Conservation (phyloP, 2,888 invertebrate species). For the Zelleria hepariella region DNA sequence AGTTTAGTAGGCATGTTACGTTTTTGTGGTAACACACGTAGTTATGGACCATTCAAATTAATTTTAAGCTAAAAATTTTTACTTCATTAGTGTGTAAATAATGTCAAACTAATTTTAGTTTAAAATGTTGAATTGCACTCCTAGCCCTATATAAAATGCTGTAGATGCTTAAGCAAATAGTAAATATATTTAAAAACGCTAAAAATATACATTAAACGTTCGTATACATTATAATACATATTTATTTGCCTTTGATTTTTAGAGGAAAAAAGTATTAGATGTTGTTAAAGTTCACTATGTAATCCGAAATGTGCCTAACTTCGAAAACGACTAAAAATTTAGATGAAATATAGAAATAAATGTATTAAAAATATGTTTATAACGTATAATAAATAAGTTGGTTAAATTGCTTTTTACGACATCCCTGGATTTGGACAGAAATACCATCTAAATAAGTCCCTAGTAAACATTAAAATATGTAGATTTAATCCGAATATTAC, state of each 20-base stretch:
- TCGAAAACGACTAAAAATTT: constrained; percentile 9
- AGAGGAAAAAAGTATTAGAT: neutral
- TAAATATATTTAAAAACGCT: neutral
- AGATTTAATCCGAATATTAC: no score
- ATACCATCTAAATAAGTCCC: no score
- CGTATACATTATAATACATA: neutral
- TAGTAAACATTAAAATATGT: no score
- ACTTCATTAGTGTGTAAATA: neutral
- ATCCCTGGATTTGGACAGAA: neutral
- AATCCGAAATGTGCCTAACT: neutral
- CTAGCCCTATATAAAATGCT: neutral
- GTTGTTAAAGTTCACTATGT: neutral
- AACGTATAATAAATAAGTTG: neutral
- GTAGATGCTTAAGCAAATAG: neutral
- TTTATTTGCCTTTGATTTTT: neutral
- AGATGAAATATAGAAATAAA: constrained; percentile 18
- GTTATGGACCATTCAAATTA: neutral
- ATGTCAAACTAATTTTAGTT: neutral
- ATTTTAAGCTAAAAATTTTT: neutral
- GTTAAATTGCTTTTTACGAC: neutral
- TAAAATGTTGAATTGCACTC: neutral
- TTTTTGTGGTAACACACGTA: neutral
- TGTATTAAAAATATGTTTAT: constrained; percentile 6
- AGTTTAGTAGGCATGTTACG: no score
- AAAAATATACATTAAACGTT: neutral